Evolutionary conservation across 1,140 invertebrate species (phyloP).

Genomic region (Agrypnia vestita): DNA sequence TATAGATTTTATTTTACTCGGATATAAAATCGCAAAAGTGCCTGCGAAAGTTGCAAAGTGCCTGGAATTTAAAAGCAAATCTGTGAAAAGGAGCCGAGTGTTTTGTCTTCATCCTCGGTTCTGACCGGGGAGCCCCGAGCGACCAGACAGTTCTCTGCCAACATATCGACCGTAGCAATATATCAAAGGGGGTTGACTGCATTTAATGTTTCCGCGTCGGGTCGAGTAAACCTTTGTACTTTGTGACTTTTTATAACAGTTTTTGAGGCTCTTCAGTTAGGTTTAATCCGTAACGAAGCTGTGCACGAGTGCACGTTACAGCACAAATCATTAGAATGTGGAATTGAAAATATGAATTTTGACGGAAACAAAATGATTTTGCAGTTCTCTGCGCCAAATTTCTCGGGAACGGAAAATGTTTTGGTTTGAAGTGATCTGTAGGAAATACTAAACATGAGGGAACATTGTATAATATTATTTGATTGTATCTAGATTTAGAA

Average conservation of each 20-base stretch:
- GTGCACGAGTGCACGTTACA: slow-evolving; percentile 17
- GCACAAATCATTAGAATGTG: no score
- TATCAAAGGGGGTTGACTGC: no score
- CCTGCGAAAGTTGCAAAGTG: slow-evolving; percentile 47
- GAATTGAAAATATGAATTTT: no score
- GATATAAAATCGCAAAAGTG: slow-evolving; percentile 50
- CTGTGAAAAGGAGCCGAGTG: slow-evolving; percentile 3
- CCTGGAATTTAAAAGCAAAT: slow-evolving; percentile 31
- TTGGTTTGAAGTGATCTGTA: slow-evolving; percentile 48
- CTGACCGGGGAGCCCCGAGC: neutral
- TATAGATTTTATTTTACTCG: slow-evolving; percentile 28
- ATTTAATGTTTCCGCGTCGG: no score
- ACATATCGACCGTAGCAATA: neutral
- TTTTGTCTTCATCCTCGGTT: neutral
- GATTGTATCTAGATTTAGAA: slow-evolving; percentile 58
- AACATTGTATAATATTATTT: slow-evolving; percentile 61
- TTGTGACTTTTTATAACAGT: neutral
- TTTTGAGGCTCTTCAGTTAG: slow-evolving; percentile 31
- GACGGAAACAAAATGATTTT: neutral
- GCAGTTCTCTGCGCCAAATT: neutral
- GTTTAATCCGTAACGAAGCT: neutral
- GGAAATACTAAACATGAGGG: slow-evolving; percentile 60
- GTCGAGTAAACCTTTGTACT: no score
- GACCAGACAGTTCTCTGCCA: neutral
- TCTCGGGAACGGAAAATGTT: slow-evolving; percentile 17